Percentiles rank a stretch among this genome's conserved stretches.
Conservation (phyloP, 2,797 vertebrate species). For the Hafferia zeledoni region DNA sequence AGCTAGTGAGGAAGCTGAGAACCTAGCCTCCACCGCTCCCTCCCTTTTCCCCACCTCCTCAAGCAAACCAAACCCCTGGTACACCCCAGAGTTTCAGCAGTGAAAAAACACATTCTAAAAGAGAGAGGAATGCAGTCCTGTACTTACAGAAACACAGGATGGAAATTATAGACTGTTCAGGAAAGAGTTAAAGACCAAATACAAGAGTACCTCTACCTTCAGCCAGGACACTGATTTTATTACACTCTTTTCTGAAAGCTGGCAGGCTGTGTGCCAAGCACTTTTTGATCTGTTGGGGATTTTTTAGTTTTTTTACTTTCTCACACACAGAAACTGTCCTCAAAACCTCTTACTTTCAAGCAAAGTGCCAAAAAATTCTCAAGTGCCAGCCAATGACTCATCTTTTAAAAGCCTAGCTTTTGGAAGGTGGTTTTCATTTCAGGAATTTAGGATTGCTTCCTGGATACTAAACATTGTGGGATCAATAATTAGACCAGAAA, state of each 20-base stretch:
- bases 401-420: slow-evolving; percentile 48
- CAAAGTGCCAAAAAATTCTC: slow-evolving; percentile 58
- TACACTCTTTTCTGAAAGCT: slow-evolving; percentile 11
- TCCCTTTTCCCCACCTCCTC: fast-evolving
- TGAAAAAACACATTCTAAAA: background rate
- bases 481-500: slow-evolving; percentile 67
- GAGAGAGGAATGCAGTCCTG: background rate
- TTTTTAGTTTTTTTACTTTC: slow-evolving; percentile 42
- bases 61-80: background rate
- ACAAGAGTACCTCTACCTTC: background rate
- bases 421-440: slow-evolving; percentile 72
- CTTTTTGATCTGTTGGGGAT: background rate
- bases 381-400: slow-evolving; percentile 73
- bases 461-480: slow-evolving; percentile 70
- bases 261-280: slow-evolving; percentile 29
- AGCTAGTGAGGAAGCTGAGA: background rate
- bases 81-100: background rate
- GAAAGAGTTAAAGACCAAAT: slow-evolving; percentile 5
- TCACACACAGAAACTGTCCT: slow-evolving; percentile 58
- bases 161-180: background rate
- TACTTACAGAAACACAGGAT: background rate
- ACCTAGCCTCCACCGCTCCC: background rate
- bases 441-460: slow-evolving; percentile 70
- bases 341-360: slow-evolving; percentile 65
- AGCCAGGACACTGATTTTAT: slow-evolving; percentile 16